phyloP scores from a whole-genome alignment of 37 sponge, comb jelly and placozoan genomes.

The Tethya wilhelma region DNA sequence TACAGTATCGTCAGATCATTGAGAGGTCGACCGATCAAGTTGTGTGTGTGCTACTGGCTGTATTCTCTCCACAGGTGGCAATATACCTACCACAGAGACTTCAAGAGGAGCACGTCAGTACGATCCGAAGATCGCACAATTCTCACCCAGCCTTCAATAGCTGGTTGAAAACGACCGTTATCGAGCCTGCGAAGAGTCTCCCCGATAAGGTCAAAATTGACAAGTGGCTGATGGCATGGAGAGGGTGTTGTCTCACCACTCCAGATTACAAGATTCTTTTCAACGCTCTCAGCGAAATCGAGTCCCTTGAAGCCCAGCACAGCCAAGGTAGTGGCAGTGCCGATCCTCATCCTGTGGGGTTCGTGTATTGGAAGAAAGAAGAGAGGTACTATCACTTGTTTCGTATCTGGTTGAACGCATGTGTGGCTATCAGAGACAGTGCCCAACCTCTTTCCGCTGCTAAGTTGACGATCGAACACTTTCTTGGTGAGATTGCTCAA shows the following conservation, averaged over 20 bases:
- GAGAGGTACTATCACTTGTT: constrained; percentile 28
- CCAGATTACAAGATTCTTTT: background rate
- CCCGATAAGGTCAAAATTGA: constrained; percentile 5
- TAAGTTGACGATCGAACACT: constrained; percentile 27
- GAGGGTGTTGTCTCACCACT: constrained; percentile 22
- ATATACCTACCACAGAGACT: constrained; percentile 30
- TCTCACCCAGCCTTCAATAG: background rate
- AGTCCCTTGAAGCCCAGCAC: constrained; percentile 1
- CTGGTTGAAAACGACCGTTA: background rate
- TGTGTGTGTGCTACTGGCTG: background rate
- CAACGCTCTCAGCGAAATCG: background rate
- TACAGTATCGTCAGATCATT: background rate
- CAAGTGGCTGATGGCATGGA: constrained; percentile 37
- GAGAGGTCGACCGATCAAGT: background rate
- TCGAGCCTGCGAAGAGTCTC: too few relatives aligned
- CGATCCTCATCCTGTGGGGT: constrained; percentile 8
- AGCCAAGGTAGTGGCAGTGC: background rate
- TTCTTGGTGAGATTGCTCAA: constrained; percentile 30
- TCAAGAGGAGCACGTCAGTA: constrained; percentile 6
- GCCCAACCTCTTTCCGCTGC: constrained; percentile 8
- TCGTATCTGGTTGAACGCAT: constrained; percentile 46
- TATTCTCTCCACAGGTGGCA: constrained; percentile 34
- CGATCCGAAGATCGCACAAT: constrained; percentile 17
- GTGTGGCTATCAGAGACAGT: constrained; percentile 21
- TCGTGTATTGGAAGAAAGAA: constrained; percentile 22